These are phyloP conservation scores for Lagorchestes hirsutus DNA, from an alignment of 2,797 vertebrate genomes.

Conservation along the genomic window DNA sequence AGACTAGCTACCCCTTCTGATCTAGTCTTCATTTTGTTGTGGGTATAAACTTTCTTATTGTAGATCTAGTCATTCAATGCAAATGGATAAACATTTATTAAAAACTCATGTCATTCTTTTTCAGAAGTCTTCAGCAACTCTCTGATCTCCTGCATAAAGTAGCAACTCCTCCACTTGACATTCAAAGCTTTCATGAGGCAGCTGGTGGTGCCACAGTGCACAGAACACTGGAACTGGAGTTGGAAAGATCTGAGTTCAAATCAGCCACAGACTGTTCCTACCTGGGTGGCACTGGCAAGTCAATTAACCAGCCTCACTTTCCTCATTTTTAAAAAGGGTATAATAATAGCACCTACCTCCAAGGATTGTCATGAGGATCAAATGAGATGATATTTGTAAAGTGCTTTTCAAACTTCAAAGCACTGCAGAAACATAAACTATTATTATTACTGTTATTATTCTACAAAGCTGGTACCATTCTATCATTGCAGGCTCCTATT, in stretches of 20 bases:
- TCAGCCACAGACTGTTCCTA: not conserved
- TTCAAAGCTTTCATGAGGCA: not conserved
- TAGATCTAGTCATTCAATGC: not conserved
- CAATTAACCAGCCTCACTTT: not conserved
- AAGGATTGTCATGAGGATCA: not conserved
- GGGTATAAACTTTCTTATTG: not conserved
- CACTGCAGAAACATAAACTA: not conserved
- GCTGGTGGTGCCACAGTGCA: not conserved
- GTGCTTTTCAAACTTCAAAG: not conserved
- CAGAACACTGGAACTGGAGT: not conserved
- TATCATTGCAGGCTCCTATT: not conserved
- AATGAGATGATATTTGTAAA: not conserved
- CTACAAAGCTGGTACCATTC: not conserved
- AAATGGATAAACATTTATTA: not conserved
- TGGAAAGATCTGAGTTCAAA: not conserved
- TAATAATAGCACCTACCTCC: not conserved
- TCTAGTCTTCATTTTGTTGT: not conserved
- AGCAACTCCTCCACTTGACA: not conserved
- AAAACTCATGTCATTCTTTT: not conserved
- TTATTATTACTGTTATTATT: not conserved
- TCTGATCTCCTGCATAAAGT: not conserved
- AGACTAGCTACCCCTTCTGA: not conserved
- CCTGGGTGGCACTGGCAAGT: not conserved
- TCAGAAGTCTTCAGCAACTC: not conserved
- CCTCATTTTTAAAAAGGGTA: not conserved